Percentiles rank a stretch among this genome's conserved stretches.
Conservation (phyloP, 2,888 invertebrate genomes). For the Diaperis boleti region DNA sequence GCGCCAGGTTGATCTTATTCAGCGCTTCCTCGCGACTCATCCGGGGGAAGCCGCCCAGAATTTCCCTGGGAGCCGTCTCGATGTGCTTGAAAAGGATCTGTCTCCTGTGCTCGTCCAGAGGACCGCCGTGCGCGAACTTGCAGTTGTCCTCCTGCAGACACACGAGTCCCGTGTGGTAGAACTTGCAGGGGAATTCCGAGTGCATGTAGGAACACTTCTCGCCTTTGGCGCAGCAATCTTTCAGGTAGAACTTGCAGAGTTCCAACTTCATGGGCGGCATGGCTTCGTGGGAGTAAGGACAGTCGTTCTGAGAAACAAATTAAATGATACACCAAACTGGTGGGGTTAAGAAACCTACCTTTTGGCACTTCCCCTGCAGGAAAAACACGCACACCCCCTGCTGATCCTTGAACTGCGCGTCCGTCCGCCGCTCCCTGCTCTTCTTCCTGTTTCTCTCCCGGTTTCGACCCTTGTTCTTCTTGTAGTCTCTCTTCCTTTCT, state of each 20-base stretch:
- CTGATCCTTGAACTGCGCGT: constrained; percentile 72
- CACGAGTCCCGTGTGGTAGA: constrained; percentile 91
- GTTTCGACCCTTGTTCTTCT: constrained; percentile 39
- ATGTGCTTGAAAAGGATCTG: constrained; percentile 76
- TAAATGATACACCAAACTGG: background rate
- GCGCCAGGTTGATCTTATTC: constrained; percentile 67
- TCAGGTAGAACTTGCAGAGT: constrained; percentile 95
- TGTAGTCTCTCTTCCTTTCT: constrained; percentile 40
- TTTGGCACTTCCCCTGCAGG: constrained; percentile 90
- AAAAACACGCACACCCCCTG: constrained; percentile 86
- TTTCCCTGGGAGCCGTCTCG: constrained; percentile 92
- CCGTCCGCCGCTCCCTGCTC: constrained; percentile 56
- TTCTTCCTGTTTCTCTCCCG: constrained; percentile 44
- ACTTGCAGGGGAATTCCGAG: constrained; percentile 97
- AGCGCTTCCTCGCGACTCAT: constrained; percentile 82
- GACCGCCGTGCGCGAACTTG: constrained; percentile 92
- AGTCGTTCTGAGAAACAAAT: constrained; percentile 76
- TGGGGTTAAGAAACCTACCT: no score
- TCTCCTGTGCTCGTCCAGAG: constrained; percentile 79
- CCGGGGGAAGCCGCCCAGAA: constrained; percentile 89
- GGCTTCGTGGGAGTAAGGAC: constrained; percentile 88
- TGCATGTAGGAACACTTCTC: constrained; percentile 98
- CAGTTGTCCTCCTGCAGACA: constrained; percentile 85
- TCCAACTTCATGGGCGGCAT: constrained; percentile 89
- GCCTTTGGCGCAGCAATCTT: constrained; percentile 95